phyloP scores from a whole-genome alignment of 2,888 invertebrate genomes.

The Meliscaeva auricollis region DNA sequence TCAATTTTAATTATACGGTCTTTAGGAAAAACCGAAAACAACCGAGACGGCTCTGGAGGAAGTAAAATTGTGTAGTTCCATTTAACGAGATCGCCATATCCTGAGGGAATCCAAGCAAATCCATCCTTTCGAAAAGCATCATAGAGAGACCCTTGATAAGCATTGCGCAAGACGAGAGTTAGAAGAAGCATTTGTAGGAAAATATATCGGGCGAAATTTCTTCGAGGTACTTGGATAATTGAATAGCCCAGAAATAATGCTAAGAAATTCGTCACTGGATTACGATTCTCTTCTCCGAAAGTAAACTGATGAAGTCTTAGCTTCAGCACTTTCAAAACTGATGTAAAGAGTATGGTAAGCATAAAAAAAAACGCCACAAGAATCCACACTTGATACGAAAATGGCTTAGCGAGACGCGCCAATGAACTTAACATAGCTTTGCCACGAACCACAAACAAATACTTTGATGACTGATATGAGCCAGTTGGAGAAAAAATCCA shows the following conservation, averaged over 20 bases:
- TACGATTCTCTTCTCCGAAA: constrained; percentile 67
- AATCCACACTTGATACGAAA: constrained; percentile 77
- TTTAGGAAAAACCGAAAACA: constrained; percentile 63
- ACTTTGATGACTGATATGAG: constrained; percentile 77
- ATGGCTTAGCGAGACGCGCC: constrained; percentile 77
- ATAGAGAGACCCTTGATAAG: constrained; percentile 81
- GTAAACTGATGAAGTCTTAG: constrained; percentile 50
- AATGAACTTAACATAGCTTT: constrained; percentile 72
- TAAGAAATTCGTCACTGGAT: constrained; percentile 77
- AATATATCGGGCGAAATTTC: constrained; percentile 79
- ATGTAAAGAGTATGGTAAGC: not conserved
- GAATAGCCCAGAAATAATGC: constrained; percentile 78
- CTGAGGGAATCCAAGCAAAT: constrained; percentile 76
- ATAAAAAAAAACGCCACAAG: not conserved
- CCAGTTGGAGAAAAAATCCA: constrained; percentile 77
- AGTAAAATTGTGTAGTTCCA: constrained; percentile 77
- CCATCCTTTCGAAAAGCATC: constrained; percentile 78
- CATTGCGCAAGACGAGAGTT: constrained; percentile 80
- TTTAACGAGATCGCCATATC: constrained; percentile 74
- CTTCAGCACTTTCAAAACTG: not conserved
- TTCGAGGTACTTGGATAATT: constrained; percentile 73
- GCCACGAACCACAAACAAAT: constrained; percentile 77
- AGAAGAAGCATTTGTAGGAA: constrained; percentile 79
- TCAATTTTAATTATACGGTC: not conserved
- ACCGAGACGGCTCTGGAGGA: constrained; percentile 39